Conservation (phyloP, 2,797 vertebrate genomes). For the Sus cebifrons region DNA sequence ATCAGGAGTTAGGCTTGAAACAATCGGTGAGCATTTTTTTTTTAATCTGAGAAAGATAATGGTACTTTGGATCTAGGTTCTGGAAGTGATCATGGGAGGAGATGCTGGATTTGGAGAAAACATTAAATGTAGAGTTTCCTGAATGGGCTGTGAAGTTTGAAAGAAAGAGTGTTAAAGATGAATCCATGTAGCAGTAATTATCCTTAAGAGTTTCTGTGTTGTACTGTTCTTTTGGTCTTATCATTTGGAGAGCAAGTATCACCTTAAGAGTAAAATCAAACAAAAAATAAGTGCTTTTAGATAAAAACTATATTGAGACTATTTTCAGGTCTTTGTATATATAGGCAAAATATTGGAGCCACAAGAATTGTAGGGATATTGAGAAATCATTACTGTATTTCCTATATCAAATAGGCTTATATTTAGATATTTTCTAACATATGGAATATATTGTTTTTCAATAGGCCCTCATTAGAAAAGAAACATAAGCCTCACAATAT, state of each 20-base stretch:
- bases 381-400: background rate
- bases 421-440: conserved; percentile 35
- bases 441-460: background rate
- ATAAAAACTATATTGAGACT: background rate
- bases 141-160: background rate
- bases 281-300: background rate
- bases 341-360: background rate
- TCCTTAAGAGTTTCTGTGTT: background rate
- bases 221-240: background rate
- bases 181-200: background rate
- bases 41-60: background rate
- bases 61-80: background rate
- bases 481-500: background rate
- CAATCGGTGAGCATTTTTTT: background rate
- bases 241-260: background rate
- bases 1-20: background rate
- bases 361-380: background rate
- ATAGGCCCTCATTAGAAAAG: background rate
- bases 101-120: background rate
- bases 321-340: background rate
- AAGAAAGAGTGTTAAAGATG: background rate
- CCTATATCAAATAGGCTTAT: background rate
- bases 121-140: background rate
- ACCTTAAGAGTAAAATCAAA: background rate
- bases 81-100: background rate